phyloP scores from a whole-genome alignment of 2,888 invertebrate genomes.

The Orthosia gothica region DNA sequence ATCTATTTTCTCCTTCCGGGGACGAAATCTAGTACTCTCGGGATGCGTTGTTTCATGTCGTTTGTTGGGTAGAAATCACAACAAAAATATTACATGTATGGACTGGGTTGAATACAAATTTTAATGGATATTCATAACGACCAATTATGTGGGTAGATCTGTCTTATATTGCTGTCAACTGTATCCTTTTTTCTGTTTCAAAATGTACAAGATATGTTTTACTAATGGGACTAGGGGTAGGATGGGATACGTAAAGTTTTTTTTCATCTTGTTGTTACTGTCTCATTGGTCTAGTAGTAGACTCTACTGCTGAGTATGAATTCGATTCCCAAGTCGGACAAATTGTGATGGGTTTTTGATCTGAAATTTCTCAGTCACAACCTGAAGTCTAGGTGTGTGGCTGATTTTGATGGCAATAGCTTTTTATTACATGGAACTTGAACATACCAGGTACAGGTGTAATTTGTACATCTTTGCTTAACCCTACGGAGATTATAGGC shows the following conservation, averaged over 20 bases:
- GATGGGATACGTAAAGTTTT: background rate
- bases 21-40: slow-evolving; percentile 68
- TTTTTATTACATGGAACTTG: too few species aligned
- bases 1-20: slow-evolving; percentile 66
- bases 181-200: slow-evolving; percentile 13
- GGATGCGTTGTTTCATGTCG: slow-evolving; percentile 52
- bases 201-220: slow-evolving; percentile 2
- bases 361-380: background rate
- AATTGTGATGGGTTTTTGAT: background rate
- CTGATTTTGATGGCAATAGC: too few species aligned
- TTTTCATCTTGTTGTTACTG: background rate
- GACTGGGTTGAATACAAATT: slow-evolving; percentile 55
- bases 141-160: slow-evolving; percentile 41
- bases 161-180: slow-evolving; percentile 33
- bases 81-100: slow-evolving; percentile 55
- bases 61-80: slow-evolving; percentile 53
- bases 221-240: background rate
- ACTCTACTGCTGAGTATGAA: background rate
- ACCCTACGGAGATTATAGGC: too few species aligned
- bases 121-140: slow-evolving; percentile 48
- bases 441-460: too few species aligned
- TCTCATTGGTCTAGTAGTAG: background rate
- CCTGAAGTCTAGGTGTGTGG: background rate
- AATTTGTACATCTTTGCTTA: too few species aligned
- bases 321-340: background rate